Evolutionary conservation across 1,140 invertebrate species (phyloP), one percentile per base, ranked within the genome.

Genomic region (Drosophila sturtevanti): DNA sequence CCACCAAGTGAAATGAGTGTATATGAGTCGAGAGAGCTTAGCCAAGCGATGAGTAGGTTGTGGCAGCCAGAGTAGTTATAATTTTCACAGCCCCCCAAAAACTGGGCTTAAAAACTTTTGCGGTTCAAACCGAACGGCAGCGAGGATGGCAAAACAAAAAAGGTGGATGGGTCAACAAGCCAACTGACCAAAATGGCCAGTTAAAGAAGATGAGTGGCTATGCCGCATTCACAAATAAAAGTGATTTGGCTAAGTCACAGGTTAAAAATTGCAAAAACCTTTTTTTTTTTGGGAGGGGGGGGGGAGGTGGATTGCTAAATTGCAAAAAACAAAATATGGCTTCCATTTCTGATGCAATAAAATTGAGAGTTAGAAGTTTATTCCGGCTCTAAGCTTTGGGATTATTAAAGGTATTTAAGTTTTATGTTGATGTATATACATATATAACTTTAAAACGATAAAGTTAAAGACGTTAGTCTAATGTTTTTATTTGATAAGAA

Each of bases 51-150:
- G 74, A 76, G 72, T 64, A 75, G 55, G 72, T 75, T 76, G 66
- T 77, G 74, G 72, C 72, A 77, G 60, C 37, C 63, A 54, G 69
- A 61, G 52, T 70, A 85, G 73, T 79, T 87, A 79, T 87, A 89
- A 86, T 86, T 87, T 84, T 87, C 71, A 79, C 73, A 82, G 63
- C 63, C 71, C 41, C 41, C 16, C 1, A 21, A 82, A 81, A 77
- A 77, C 73, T 79, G 75, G 75, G 84, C 71, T 82, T 82, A 72
- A 69, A 80, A 87, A 86, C 79, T 87, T 87, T 79, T 86, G 82
- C 68, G 74, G 75, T 66, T 51, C 73, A 37, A 48, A 52, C 58
- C 41, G 38, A 74, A 59, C 63, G 58, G 22, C 35, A 34, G 16
- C 31, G 27, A 14, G 51, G 38, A 51, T 31, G 56, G 60, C 38